These are phyloP conservation scores for Lasaia peninsularis DNA, from an alignment of 1,140 invertebrate genomes.

Conservation along the genomic window DNA sequence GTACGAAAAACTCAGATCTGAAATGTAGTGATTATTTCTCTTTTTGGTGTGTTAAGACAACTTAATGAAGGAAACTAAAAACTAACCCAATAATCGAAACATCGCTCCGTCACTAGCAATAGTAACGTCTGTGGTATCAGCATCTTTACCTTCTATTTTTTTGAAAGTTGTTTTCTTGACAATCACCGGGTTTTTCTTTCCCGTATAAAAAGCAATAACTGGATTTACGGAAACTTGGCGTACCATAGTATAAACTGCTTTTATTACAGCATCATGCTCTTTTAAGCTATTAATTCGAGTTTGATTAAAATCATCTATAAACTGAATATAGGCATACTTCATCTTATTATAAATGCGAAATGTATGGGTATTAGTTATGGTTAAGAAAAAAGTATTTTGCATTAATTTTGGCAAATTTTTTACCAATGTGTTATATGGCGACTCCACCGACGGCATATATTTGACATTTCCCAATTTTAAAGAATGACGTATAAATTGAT, in stretches of 20 bases:
- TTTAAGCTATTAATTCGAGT: constrained; percentile 30
- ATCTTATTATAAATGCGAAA: constrained; percentile 37
- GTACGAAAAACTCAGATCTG: no score
- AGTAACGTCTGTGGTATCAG: constrained; percentile 24
- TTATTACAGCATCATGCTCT: constrained; percentile 48
- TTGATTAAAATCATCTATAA: constrained; percentile 39
- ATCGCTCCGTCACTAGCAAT: constrained; percentile 36
- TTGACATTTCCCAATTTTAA: constrained; percentile 34
- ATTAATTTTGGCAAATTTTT: constrained; percentile 32
- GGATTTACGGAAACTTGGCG: constrained; percentile 30
- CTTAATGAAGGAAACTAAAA: not conserved
- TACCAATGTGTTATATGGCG: constrained; percentile 40
- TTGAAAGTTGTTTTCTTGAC: not conserved
- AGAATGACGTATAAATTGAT: constrained; percentile 31
- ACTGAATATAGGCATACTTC: constrained; percentile 50
- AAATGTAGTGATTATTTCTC: no score
- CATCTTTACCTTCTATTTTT: not conserved
- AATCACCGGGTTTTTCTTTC: constrained; percentile 42
- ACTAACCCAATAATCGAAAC: constrained; percentile 10
- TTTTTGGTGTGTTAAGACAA: no score
- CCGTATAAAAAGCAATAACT: constrained; percentile 51
- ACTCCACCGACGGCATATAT: constrained; percentile 40
- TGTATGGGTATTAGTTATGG: constrained; percentile 26
- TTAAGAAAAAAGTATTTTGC: constrained; percentile 38
- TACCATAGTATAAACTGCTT: constrained; percentile 36